A percentile compares a stretch with the other conserved stretches of the same genome.
These are phyloP conservation scores for Ladona fulva DNA, from an alignment of 1,140 invertebrate genomes.

Conservation along the genomic window DNA sequence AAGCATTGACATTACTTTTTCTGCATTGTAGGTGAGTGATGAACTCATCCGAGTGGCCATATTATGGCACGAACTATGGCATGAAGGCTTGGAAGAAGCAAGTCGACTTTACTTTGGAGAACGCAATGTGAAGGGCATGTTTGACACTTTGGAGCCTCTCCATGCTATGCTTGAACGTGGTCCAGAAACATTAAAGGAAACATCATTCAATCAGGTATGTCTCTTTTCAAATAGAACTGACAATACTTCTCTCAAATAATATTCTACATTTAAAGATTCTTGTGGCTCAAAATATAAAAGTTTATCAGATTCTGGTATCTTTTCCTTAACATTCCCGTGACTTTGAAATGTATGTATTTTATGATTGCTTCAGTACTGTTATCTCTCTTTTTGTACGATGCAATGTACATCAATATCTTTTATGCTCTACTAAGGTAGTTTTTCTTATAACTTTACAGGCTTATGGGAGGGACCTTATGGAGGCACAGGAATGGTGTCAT, in stretches of 20 bases:
- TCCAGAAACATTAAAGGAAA: constrained; percentile 92
- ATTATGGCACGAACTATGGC: constrained; percentile 99
- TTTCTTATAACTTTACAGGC: constrained; percentile 43
- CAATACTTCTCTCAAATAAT: no score
- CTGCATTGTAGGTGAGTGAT: constrained; percentile 63
- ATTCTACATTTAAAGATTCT: no score
- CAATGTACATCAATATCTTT: no score
- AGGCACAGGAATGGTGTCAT: constrained; percentile 91
- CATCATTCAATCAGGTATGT: constrained; percentile 79
- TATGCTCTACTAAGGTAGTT: no score
- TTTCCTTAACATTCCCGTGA: no score
- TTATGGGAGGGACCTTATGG: constrained; percentile 86
- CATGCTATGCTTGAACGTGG: constrained; percentile 90
- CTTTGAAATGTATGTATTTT: no score
- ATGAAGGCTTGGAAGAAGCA: constrained; percentile 96
- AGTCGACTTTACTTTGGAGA: constrained; percentile 95
- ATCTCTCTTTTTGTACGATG: no score
- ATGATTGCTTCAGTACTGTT: no score
- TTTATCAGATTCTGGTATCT: no score
- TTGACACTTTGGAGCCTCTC: constrained; percentile 87
- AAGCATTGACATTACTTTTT: no score
- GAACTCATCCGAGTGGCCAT: constrained; percentile 97
- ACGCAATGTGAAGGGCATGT: constrained; percentile 89
- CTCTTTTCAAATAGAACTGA: no score
- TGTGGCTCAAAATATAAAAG: no score